Evolutionary conservation across 2,888 invertebrate species (phyloP).

Genomic region (Thalpophila matura): DNA sequence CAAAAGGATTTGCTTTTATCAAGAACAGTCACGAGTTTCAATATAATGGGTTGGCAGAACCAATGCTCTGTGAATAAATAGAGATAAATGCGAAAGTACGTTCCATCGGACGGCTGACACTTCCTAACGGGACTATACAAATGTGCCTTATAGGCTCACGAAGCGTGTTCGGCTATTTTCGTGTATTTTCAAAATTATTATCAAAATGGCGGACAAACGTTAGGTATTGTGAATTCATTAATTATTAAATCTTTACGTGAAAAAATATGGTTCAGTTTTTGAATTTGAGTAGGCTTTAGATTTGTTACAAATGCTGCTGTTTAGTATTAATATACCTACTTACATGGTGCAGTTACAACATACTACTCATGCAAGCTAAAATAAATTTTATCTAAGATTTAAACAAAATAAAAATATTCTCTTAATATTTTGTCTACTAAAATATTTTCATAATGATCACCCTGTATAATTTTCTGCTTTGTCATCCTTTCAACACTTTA

Average conservation of each 20-base stretch:
- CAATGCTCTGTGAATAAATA: conserved; percentile 49
- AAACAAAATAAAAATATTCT: too few relatives aligned
- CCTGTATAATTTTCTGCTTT: background rate
- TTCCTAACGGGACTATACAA: background rate
- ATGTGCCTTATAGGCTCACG: conserved; percentile 9
- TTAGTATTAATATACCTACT: too few relatives aligned
- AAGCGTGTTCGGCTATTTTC: conserved; percentile 2
- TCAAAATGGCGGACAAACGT: too few relatives aligned
- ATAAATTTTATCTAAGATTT: too few relatives aligned
- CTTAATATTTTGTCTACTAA: background rate
- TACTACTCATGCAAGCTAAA: too few relatives aligned
- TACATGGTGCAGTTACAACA: too few relatives aligned
- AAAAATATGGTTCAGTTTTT: too few relatives aligned
- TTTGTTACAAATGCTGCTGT: too few relatives aligned
- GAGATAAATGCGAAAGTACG: conserved; percentile 36
- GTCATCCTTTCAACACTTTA: background rate
- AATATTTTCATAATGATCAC: background rate
- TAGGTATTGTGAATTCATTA: too few relatives aligned
- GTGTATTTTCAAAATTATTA: background rate
- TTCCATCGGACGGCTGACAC: background rate
- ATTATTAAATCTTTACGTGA: too few relatives aligned
- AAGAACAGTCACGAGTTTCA: conserved; percentile 33
- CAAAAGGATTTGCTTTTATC: conserved; percentile 52
- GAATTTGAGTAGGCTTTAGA: too few relatives aligned
- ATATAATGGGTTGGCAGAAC: conserved; percentile 27